These are phyloP conservation scores for Congeria kusceri DNA, from an alignment of 2,888 invertebrate species.

Conservation along the genomic window DNA sequence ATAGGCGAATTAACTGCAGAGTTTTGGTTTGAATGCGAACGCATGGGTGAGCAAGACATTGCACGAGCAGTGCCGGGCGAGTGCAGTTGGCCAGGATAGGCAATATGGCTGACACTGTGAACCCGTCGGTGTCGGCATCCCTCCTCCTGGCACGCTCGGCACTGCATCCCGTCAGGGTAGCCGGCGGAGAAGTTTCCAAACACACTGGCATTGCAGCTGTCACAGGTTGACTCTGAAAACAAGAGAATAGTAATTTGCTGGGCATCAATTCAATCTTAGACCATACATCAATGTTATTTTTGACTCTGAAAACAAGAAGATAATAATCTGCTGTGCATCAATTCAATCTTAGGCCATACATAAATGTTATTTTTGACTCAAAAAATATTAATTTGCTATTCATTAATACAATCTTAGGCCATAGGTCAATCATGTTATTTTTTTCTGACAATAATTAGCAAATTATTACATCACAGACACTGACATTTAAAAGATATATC, in stretches of 20 bases:
- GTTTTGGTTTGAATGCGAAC: conserved; percentile 51
- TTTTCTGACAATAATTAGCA: too few relatives aligned
- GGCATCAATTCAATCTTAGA: too few relatives aligned
- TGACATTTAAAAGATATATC: too few relatives aligned
- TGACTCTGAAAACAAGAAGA: conserved; percentile 33
- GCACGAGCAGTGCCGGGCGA: conserved; percentile 72
- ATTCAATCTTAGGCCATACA: too few relatives aligned
- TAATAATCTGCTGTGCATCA: too few relatives aligned
- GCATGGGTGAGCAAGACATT: conserved; percentile 71
- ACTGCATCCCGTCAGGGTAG: conserved; percentile 40
- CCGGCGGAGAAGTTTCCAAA: conserved; percentile 39
- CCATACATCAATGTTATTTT: too few relatives aligned
- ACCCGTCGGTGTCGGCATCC: conserved; percentile 79
- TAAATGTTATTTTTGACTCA: too few relatives aligned
- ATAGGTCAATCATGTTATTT: too few relatives aligned
- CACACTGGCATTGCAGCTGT: conserved; percentile 47
- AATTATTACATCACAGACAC: too few relatives aligned
- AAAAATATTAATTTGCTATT: conserved; percentile 9
- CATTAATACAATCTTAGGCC: too few relatives aligned
- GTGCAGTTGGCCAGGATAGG: conserved; percentile 62
- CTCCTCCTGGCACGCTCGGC: conserved; percentile 61
- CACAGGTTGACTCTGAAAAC: conserved; percentile 55
- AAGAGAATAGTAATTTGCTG: too few relatives aligned
- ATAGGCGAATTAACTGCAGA: conserved; percentile 68
- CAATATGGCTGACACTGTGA: conserved; percentile 81